Evolutionary conservation across 2,797 vertebrate genomes (phyloP).

Genomic region (Limosa lapponica): DNA sequence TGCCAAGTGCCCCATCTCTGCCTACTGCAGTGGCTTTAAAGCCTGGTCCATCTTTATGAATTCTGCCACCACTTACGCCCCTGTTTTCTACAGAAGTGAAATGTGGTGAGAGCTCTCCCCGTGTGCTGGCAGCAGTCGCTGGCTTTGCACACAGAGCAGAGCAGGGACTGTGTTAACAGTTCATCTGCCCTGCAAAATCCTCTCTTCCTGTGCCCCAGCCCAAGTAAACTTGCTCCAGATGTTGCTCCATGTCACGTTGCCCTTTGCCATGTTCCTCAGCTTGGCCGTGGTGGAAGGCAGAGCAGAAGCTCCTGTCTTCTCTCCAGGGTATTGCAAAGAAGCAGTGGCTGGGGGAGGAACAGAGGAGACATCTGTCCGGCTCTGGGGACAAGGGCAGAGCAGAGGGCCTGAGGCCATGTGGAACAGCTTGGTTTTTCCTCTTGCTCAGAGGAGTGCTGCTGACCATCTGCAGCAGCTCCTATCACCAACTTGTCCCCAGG

Average conservation of each 20-base stretch:
- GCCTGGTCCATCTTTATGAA: rapidly evolving
- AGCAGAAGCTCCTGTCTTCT: background rate
- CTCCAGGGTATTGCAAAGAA: background rate
- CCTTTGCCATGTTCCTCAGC: background rate
- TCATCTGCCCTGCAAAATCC: background rate
- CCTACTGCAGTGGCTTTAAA: background rate
- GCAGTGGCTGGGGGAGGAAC: rapidly evolving
- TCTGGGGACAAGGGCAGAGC: background rate
- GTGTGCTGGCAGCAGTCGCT: background rate
- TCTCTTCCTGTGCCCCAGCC: background rate
- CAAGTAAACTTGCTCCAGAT: background rate
- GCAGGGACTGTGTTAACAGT: background rate
- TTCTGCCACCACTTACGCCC: background rate
- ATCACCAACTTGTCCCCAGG: no score
- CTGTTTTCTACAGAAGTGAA: background rate
- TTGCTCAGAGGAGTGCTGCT: background rate
- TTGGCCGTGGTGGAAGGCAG: background rate
- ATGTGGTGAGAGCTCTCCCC: background rate
- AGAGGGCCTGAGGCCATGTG: rapidly evolving
- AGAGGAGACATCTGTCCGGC: background rate
- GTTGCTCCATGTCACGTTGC: background rate
- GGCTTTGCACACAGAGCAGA: no score
- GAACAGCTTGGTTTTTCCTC: background rate
- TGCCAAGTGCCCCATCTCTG: background rate
- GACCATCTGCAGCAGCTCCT: background rate